Evolutionary conservation across 2,113 vertebrate species (phyloP).

Genomic region (Chaetorhynchus papuensis): DNA sequence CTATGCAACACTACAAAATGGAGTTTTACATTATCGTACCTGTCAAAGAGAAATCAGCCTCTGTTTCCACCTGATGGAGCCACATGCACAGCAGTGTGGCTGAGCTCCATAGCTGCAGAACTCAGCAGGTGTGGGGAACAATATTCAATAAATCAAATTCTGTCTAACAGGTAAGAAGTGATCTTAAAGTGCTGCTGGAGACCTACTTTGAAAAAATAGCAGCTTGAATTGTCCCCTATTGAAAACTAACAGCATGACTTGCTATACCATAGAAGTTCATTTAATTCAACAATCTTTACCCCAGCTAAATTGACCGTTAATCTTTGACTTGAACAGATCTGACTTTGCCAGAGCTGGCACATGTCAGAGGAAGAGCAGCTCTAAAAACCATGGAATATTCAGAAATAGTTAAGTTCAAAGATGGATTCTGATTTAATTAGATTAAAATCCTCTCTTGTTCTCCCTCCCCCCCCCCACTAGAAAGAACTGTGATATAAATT

Average conservation of each 20-base stretch:
- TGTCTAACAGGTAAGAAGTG: not conserved
- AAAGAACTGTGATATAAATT: not conserved
- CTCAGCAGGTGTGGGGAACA: not conserved
- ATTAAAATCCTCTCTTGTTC: not conserved
- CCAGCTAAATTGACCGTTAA: not conserved
- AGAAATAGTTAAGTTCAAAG: not conserved
- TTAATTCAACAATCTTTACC: not conserved
- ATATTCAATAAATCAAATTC: not conserved
- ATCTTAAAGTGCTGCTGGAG: not conserved
- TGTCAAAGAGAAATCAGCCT: not conserved
- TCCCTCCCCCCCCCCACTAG: not conserved
- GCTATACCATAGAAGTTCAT: not conserved
- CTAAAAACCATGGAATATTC: not conserved
- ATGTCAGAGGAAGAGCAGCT: not conserved
- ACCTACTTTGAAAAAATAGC: not conserved
- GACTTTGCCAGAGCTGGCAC: not conserved
- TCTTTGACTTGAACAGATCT: not conserved
- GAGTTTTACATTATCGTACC: not conserved
- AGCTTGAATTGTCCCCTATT: not conserved
- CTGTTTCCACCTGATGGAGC: not conserved
- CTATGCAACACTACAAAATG: not conserved
- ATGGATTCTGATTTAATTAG: not conserved
- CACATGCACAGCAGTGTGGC: not conserved
- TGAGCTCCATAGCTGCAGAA: not conserved
- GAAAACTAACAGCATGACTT: not conserved